Evolutionary conservation across 2,797 vertebrate genomes (phyloP).

Genomic region (Anabacerthia variegaticeps): DNA sequence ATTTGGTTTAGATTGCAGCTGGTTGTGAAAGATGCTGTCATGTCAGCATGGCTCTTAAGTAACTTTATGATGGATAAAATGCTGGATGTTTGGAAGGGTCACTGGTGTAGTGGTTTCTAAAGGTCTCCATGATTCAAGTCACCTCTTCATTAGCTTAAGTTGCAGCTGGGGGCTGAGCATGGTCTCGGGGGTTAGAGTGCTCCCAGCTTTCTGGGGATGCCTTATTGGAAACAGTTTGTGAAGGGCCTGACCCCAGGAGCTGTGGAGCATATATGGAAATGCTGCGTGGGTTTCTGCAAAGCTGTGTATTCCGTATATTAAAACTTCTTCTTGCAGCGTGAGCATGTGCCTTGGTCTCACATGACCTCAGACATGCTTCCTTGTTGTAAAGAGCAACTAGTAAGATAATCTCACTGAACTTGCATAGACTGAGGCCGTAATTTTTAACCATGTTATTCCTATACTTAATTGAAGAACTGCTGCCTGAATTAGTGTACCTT

Average conservation of each 20-base stretch:
- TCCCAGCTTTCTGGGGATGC: background rate
- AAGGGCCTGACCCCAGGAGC: background rate
- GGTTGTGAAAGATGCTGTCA: background rate
- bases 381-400: background rate
- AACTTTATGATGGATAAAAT: background rate
- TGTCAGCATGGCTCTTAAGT: background rate
- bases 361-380: conserved; percentile 38
- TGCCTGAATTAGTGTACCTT: background rate
- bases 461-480: background rate
- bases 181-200: fast-evolving
- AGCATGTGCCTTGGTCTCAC: conserved; percentile 47
- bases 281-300: background rate
- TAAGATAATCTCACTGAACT: background rate
- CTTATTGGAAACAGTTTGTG: background rate
- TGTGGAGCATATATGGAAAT: background rate
- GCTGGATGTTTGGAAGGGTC: background rate
- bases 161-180: fast-evolving
- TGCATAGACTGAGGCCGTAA: fast-evolving
- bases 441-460: background rate
- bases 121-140: background rate
- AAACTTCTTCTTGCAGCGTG: background rate
- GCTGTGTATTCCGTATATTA: background rate
- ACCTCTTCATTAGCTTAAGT: background rate
- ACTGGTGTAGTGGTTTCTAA: background rate
- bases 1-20: background rate